Base-by-base conservation (phyloP, 2,888 invertebrate genomes). In the Neocrepidodera transversa region DNA sequence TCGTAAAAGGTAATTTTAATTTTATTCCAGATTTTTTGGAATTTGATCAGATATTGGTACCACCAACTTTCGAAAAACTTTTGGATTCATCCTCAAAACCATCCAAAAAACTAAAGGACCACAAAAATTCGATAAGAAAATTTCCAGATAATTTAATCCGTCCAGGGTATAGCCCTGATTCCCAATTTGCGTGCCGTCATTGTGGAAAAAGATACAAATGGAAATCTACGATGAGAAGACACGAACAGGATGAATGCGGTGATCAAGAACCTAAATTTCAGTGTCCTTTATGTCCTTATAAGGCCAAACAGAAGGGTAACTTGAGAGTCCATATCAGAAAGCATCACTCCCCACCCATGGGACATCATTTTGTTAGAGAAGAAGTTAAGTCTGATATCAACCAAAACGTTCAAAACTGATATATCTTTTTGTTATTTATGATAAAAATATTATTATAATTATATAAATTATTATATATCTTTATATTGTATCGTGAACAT, bases 131-230 rank as follows among this genome's bases (percentile, higher is more conserved):
- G 47, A 66, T 68, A 26, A 90, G 91, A 79, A 55, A 68, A 17
- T 52, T 68, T 14, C 40, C 64, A 5, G 69, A 75, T 17, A 68
- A 71, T 18, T 66, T 68, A 16, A 62, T 74, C 13, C 72, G 75
- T 42, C 76, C 76, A 70, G 73, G 83, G 38, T 80, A 80, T 69
- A 82, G 83, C 72, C 79, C 78, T 20, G 82, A 82, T 38, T 78
- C 83, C 43, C 87, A 88, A 74, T 92, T 91, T 79, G 86, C 90
- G 47, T 92, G 92, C 75, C 84, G 90, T 49, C 91, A 91, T 76
- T 93, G 93, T 80, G 92, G 92, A 64, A 92, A 92, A 79, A 85
- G 88, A 67, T 93, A 93, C 79, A 86, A 92, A 71, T 92, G 92
- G 92, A 92, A 90, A 81, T 91, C 91, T 48, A 92, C 92, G 60